Base-by-base conservation (phyloP, 2,888 invertebrate genomes). In the Lithophane ornitopus region DNA sequence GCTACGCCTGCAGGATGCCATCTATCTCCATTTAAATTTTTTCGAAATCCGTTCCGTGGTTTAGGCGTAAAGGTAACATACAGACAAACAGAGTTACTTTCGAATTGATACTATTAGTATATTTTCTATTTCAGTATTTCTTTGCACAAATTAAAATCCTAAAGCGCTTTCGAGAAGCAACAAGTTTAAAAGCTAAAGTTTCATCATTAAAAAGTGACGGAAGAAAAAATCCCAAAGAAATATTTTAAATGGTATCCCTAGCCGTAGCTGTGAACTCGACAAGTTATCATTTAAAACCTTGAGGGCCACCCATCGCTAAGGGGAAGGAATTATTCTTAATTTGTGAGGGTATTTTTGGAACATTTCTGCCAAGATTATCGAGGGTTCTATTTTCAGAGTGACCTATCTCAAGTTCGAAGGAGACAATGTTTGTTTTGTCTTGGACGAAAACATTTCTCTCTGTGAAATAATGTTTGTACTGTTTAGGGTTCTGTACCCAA, bases 251-350 rank as follows among this genome's bases (percentile, higher is more conserved):
- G 80, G 85, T 72, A 71, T 77, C 84, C 69, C 78, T 78, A 77
- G 44, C 72, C 63, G 34, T 72, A 70, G 65, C 67, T 75, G 69
- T 58, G 71, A 85, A 78, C 81, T 62, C 71, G 66, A 16, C 63
- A 78, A 76, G 81, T 74, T 85, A 74, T 84, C 84, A 84, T 85
- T 85, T 74, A 85, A 81, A 76, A 44, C 67, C 74, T 70, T 72
- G 44, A 82, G 78, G n/a, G 46, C 28, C 63, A 46, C 56, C 74
- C 75, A 58, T 65, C 62, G 54, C 54, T 54, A n/a, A 41, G 22
- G 28, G 63, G 39, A 72, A 56, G 59, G 28, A 81, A 77, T 78
- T 70, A 72, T 70, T 73, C 63, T 75, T 84, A 82, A 84, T 80
- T 82, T 78, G 72, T 66, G 19, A 52, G 63, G 65, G 49, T 77